Conservation (phyloP, 2,797 vertebrate genomes). For the Hoplostethus mediterraneus region DNA sequence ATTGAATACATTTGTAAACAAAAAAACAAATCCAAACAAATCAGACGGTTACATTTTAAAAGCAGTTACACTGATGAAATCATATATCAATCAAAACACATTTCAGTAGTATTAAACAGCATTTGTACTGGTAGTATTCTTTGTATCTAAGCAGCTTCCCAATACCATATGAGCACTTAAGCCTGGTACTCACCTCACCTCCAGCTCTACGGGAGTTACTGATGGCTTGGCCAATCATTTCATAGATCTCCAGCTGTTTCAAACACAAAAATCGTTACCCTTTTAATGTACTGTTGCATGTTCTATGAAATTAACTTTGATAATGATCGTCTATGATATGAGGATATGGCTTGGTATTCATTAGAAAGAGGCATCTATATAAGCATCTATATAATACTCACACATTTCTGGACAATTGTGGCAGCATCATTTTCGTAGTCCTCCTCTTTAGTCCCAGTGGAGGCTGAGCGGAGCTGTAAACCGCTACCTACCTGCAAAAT, state of each 20-base stretch:
- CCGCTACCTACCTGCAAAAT: constrained; percentile 96
- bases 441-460: constrained; percentile 96
- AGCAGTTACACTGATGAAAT: not conserved
- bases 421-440: constrained; percentile 99
- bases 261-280: constrained; percentile 54
- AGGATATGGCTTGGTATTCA: no score
- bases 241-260: constrained; percentile 96
- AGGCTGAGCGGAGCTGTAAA: constrained; percentile 93
- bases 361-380: no score
- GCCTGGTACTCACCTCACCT: constrained; percentile 89
- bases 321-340: no score
- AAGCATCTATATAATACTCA: constrained; percentile 78
- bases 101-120: not conserved
- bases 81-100: not conserved
- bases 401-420: constrained; percentile 99
- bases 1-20: not conserved
- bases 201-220: constrained; percentile 95
- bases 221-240: constrained; percentile 99
- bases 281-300: constrained; percentile 5
- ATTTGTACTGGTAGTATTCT: no score
- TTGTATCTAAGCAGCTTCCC: no score
- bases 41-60: no score
- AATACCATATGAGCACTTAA: not conserved
- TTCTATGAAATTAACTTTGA: no score
- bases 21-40: not conserved